phyloP scores from a whole-genome alignment of 2,888 invertebrate genomes.

The Andrena trimmerana region DNA sequence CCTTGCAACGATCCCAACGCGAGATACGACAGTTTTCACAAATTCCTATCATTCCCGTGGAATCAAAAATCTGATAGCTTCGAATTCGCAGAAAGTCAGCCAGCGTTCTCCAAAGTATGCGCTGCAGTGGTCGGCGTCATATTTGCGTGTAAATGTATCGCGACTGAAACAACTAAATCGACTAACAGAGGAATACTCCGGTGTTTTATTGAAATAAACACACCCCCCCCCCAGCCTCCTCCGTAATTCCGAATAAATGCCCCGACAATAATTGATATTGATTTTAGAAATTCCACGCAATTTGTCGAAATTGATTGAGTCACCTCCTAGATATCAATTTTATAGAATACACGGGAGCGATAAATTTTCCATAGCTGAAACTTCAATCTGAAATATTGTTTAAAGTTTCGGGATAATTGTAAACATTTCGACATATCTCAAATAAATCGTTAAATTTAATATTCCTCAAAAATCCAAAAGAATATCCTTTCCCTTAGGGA shows the following conservation, averaged over 20 bases:
- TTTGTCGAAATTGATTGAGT: background rate
- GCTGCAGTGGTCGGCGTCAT: background rate
- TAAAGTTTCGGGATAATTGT: no score
- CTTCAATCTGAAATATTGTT: no score
- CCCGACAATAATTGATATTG: background rate
- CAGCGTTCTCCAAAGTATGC: slow-evolving; percentile 9
- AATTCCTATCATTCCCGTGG: slow-evolving; percentile 24
- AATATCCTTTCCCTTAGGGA: no score
- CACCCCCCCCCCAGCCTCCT: background rate
- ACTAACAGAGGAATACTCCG: slow-evolving; percentile 5
- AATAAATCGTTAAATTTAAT: no score
- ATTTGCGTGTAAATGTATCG: slow-evolving; percentile 26
- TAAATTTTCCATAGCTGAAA: background rate
- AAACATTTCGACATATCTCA: no score
- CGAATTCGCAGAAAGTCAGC: background rate
- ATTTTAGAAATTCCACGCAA: background rate
- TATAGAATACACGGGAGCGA: background rate
- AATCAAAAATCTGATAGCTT: slow-evolving; percentile 28
- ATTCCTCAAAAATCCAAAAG: no score
- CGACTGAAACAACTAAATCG: background rate
- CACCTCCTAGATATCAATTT: background rate
- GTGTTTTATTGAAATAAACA: slow-evolving; percentile 5
- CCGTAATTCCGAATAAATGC: background rate
- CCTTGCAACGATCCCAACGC: slow-evolving; percentile 2
- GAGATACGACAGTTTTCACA: slow-evolving; percentile 5